phyloP scores from a whole-genome alignment of 2,888 invertebrate genomes.

The Apamea anceps region DNA sequence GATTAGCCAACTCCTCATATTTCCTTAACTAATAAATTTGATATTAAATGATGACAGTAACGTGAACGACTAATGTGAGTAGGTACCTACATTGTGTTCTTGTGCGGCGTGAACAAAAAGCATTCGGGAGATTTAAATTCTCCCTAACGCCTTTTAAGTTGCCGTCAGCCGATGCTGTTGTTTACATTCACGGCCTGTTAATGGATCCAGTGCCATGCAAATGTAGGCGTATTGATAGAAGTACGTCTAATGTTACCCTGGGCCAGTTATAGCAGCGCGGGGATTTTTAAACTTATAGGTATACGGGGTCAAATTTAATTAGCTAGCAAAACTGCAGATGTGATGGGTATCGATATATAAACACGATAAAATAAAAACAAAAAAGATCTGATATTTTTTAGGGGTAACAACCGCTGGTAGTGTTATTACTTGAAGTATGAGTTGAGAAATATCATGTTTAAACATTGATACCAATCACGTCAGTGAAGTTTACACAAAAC shows the following conservation, averaged over 20 bases:
- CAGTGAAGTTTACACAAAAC: no score
- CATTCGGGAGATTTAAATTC: slow-evolving; percentile 73
- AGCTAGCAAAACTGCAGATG: no score
- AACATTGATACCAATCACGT: no score
- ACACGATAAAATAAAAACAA: no score
- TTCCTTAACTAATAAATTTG: slow-evolving; percentile 1
- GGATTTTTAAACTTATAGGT: slow-evolving; percentile 15
- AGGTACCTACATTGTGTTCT: slow-evolving; percentile 73
- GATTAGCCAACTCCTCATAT: neutral
- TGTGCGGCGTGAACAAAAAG: slow-evolving; percentile 73
- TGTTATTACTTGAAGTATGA: no score
- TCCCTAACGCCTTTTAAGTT: slow-evolving; percentile 80
- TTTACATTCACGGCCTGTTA: slow-evolving; percentile 79
- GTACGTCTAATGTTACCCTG: slow-evolving; percentile 68
- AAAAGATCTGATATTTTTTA: no score
- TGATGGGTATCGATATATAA: no score
- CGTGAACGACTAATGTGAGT: slow-evolving; percentile 24
- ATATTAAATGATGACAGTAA: slow-evolving; percentile 31
- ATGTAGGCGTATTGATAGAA: slow-evolving; percentile 73
- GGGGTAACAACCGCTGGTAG: no score
- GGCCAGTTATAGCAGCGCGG: slow-evolving; percentile 49
- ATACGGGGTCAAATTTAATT: no score
- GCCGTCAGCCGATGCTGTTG: slow-evolving; percentile 77
- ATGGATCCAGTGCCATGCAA: slow-evolving; percentile 80
- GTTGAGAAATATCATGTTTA: no score